phyloP scores from a whole-genome alignment of 92 coral and sea anemone species.

The Palythoa caribaeorum region DNA sequence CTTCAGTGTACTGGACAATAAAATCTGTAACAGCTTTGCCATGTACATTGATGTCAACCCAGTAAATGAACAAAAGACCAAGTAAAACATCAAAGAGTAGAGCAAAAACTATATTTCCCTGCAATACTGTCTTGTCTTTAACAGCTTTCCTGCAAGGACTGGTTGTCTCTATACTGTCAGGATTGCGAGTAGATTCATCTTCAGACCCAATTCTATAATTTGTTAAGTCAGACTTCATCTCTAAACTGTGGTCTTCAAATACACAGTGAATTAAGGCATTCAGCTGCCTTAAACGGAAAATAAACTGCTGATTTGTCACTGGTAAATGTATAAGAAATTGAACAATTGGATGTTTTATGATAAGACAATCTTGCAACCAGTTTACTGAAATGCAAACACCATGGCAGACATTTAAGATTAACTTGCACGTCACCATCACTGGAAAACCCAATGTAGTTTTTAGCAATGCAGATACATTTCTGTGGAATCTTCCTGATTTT shows the following conservation, averaged over 20 bases:
- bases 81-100: constrained; percentile 71
- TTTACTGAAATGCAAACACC: not conserved
- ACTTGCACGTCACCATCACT: not conserved
- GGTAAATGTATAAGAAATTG: constrained; percentile 1
- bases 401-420: constrained; percentile 12
- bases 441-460: not conserved
- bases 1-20: constrained; percentile 73
- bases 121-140: not conserved
- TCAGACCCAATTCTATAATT: not conserved
- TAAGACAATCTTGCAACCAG: constrained; percentile 38
- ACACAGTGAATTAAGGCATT: not conserved
- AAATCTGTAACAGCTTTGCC: constrained; percentile 57
- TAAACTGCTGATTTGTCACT: constrained; percentile 13
- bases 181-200: not conserved
- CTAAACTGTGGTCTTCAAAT: not conserved
- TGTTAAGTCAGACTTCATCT: not conserved
- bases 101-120: constrained; percentile 35
- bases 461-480: not conserved
- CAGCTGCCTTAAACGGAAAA: constrained; percentile 26
- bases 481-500: not conserved
- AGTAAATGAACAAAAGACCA: constrained; percentile 71
- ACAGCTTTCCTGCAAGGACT: not conserved
- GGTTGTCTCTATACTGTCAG: not conserved
- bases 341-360: constrained; percentile 13
- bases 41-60: constrained; percentile 55